phyloP scores from a whole-genome alignment of 2,888 invertebrate genomes.

The Yponomeuta plumbellus region DNA sequence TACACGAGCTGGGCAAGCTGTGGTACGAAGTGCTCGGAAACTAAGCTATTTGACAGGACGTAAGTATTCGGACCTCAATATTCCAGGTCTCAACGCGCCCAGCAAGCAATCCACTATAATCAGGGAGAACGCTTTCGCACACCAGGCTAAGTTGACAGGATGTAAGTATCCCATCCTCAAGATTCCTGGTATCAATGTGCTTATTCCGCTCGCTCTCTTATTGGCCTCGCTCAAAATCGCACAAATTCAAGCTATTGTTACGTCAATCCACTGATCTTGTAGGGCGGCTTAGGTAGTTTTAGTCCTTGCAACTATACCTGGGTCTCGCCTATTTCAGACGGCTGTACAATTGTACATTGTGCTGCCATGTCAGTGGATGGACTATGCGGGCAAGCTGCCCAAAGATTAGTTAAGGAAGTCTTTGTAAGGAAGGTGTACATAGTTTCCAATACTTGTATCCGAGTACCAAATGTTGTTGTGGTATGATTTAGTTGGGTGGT shows the following conservation, averaged over 20 bases:
- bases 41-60: slow-evolving; percentile 82
- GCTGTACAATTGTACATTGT: slow-evolving; percentile 98
- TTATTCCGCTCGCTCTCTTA: no score
- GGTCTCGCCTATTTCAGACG: slow-evolving; percentile 90
- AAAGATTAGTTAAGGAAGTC: slow-evolving; percentile 91
- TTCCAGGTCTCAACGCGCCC: no score
- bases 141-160: no score
- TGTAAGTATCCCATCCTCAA: slow-evolving; percentile 93
- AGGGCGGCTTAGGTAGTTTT: no score
- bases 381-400: slow-evolving; percentile 99
- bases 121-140: no score
- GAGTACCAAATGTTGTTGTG: no score
- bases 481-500: no score
- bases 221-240: no score
- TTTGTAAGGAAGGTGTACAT: slow-evolving; percentile 98
- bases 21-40: slow-evolving; percentile 99
- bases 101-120: no score
- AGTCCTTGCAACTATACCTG: no score
- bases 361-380: slow-evolving; percentile 99
- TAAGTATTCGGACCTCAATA: slow-evolving; percentile 45
- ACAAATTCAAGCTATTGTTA: no score
- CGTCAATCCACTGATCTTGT: no score
- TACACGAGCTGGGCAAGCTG: slow-evolving; percentile 98
- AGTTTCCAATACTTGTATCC: slow-evolving; percentile 74
- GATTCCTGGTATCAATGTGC: slow-evolving; percentile 97